Conservation (phyloP, 2,797 vertebrate species). For the Esox lucius region DNA sequence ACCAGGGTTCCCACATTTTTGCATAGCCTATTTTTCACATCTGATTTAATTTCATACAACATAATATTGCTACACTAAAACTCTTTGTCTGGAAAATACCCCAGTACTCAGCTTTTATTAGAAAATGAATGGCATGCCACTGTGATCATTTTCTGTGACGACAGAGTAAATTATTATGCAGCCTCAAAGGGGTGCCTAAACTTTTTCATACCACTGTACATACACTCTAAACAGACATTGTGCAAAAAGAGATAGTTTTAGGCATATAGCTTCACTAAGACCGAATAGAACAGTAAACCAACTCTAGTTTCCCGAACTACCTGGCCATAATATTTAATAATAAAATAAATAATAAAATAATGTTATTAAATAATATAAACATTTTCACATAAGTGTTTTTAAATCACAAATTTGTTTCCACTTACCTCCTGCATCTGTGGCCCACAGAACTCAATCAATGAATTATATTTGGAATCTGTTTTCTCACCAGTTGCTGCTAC, state of each 20-base stretch:
- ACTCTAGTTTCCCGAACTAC: background rate
- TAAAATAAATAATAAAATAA: background rate
- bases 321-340: background rate
- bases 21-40: too few relatives aligned
- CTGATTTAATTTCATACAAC: too few relatives aligned
- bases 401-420: background rate
- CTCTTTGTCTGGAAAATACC: too few relatives aligned
- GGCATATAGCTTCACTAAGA: background rate
- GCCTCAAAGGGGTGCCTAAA: too few relatives aligned
- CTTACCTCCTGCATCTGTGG: conserved; percentile 46
- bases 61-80: too few relatives aligned
- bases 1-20: too few relatives aligned
- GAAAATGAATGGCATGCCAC: too few relatives aligned
- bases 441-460: conserved; percentile 66
- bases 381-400: too few relatives aligned
- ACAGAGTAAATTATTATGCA: too few relatives aligned
- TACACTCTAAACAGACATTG: background rate
- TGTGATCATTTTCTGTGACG: too few relatives aligned
- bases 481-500: conserved; percentile 34
- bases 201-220: too few relatives aligned
- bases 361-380: background rate
- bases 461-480: conserved; percentile 33
- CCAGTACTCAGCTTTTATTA: too few relatives aligned
- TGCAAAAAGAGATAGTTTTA: background rate
- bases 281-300: background rate